Percentiles rank a stretch among this genome's conserved stretches.
Conservation (phyloP, 2,888 invertebrate species). For the Ochropleura leucogaster region DNA sequence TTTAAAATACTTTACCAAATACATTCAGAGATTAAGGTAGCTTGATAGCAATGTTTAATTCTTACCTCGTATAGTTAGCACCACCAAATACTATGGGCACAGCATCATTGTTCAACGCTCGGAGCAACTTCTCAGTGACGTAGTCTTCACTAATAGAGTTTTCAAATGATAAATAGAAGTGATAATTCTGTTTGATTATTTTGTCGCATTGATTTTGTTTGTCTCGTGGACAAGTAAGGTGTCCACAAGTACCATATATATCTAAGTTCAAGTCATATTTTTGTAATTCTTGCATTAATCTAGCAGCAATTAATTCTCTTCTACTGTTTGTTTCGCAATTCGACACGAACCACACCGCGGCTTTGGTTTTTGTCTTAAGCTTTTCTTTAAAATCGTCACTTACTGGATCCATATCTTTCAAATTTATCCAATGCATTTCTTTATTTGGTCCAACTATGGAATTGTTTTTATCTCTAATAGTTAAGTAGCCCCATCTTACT, state of each 20-base stretch:
- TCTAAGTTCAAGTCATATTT: constrained; percentile 58
- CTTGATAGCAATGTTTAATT: background rate
- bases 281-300: constrained; percentile 53
- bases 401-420: constrained; percentile 73
- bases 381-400: constrained; percentile 67
- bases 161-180: constrained; percentile 83
- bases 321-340: constrained; percentile 61
- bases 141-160: constrained; percentile 81
- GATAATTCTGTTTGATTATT: constrained; percentile 69
- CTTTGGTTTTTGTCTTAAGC: constrained; percentile 68
- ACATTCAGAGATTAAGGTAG: background rate
- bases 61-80: constrained; percentile 80
- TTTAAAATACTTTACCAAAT: background rate
- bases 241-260: constrained; percentile 67
- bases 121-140: constrained; percentile 74
- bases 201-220: constrained; percentile 69
- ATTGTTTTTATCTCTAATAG: constrained; percentile 69
- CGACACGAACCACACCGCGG: constrained; percentile 75
- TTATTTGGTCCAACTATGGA: constrained; percentile 72
- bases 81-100: constrained; percentile 93
- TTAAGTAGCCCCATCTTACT: constrained; percentile 74
- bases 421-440: constrained; percentile 73
- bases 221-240: constrained; percentile 60
- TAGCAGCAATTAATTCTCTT: constrained; percentile 50
- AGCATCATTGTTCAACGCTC: constrained; percentile 82